Evolutionary conservation across 1,140 invertebrate genomes (phyloP), one percentile per base, ranked within the genome.

Genomic region (Tetragonula clypearis): DNA sequence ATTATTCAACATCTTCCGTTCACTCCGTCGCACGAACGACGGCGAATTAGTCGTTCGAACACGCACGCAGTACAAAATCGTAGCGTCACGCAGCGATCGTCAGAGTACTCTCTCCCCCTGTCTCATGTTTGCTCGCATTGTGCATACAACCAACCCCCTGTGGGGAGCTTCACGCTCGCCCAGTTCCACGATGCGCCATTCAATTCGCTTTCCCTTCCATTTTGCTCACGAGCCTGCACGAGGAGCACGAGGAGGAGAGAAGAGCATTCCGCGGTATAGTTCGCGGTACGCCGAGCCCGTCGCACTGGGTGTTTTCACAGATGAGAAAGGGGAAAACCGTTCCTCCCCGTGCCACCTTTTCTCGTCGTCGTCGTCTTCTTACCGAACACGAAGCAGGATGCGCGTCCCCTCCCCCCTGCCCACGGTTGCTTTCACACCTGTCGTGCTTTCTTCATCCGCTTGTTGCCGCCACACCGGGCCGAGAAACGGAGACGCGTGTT

Each of bases 311-410:
- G 68, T 73, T 85, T 73, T 73, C 19, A 35, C 23, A 76, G 62
- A 84, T 79, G 76, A 62, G 68, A 72, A 84, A 79, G 60, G 58
- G 53, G 71, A 66, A 8, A 56, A 49, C 21, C 14, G 35, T 26
- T 58, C 49, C 49, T 71, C 77, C 77, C 62, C 68, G 77, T 41
- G 82, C 65, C 56, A 21, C 66, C 26, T 55, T 55, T 53, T 72
- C 76, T 72, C 41, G n/a, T 30, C 30, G 8, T 77, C 58, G 19
- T 41, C 56, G 55, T 66, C 55, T 73, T 60, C 68, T 81, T 82
- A 55, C 80, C 79, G 80, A 82, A 76, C 80, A 41, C 72, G 72
- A 69, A 55, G 56, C n/a, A 23, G 60, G 65, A 68, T 14, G 55
- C 15, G 21, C 55, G 35, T 30, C 35, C 41, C 41, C 8, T 0